Percentiles rank a stretch among this genome's conserved stretches.
Evolutionary conservation across 2,888 invertebrate genomes (phyloP).

Genomic region (Sympetrum striolatum): DNA sequence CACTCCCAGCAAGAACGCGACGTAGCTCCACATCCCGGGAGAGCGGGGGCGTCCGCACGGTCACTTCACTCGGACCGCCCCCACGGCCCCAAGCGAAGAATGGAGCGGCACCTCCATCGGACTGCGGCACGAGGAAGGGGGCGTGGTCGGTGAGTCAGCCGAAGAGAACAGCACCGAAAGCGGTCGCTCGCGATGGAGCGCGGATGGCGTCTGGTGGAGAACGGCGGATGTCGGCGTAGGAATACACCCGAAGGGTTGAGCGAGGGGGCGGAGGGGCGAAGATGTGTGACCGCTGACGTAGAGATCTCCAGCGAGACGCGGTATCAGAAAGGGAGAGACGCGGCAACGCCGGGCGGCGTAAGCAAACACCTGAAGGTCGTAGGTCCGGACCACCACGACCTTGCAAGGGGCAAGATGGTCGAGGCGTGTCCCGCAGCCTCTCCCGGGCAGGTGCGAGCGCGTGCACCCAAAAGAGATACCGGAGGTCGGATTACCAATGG

Average conservation of each 20-base stretch:
- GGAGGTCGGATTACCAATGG: not conserved
- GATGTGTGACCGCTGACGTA: not conserved
- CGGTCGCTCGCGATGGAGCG: not conserved
- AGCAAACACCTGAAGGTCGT: constrained; percentile 41
- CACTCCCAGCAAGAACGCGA: not conserved
- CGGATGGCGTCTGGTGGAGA: not conserved
- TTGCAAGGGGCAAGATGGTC: constrained; percentile 34
- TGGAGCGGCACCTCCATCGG: not conserved
- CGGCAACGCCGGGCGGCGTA: constrained; percentile 19
- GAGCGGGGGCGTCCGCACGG: not conserved
- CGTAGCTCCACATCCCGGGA: constrained; percentile 17
- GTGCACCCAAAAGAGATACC: no score
- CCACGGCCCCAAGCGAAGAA: not conserved
- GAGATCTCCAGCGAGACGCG: not conserved
- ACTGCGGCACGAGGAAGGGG: not conserved
- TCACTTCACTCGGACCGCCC: not conserved
- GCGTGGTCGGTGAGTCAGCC: constrained; percentile 13
- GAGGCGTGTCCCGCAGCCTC: not conserved
- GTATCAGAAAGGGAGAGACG: not conserved
- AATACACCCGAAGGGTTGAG: not conserved
- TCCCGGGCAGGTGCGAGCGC: not conserved
- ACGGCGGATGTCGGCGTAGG: not conserved
- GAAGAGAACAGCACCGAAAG: not conserved
- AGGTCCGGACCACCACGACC: not conserved
- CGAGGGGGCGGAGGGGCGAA: not conserved